Evolutionary conservation across 2,113 vertebrate genomes (phyloP).

Genomic region (Brevimyrus niger): DNA sequence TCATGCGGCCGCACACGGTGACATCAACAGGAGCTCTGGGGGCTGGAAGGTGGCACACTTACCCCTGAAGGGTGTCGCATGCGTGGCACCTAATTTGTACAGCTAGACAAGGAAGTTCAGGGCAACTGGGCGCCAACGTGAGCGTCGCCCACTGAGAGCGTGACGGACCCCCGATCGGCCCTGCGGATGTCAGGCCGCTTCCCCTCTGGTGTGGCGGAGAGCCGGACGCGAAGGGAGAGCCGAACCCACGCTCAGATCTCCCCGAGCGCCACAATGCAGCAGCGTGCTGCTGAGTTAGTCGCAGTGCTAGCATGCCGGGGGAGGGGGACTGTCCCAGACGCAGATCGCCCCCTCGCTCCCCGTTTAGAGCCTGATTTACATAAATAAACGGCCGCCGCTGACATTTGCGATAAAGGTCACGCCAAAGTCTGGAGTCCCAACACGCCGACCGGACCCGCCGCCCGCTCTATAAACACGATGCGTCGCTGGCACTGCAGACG

Average conservation of each 20-base stretch:
- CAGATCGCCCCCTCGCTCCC: neutral
- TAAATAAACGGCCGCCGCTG: constrained; percentile 38
- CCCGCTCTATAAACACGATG: constrained; percentile 3
- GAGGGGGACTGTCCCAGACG: neutral
- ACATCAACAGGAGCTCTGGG: neutral
- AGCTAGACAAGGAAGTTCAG: neutral
- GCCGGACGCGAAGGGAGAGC: neutral
- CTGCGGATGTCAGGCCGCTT: neutral
- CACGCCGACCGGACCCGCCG: neutral
- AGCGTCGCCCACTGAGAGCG: neutral
- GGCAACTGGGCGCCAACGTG: neutral
- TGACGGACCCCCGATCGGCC: neutral
- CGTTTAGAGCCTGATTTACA: constrained; percentile 20
- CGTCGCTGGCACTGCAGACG: neutral
- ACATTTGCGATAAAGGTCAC: constrained; percentile 49
- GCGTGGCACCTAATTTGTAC: neutral
- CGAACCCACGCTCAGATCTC: neutral
- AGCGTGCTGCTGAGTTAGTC: neutral
- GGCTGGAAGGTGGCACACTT: neutral
- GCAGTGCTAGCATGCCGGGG: neutral
- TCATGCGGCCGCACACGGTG: neutral
- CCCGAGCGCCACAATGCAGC: neutral
- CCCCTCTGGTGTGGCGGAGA: neutral
- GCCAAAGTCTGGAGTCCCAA: constrained; percentile 17
- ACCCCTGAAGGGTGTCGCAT: neutral